These are phyloP conservation scores for Melinopterus prodromus DNA, from an alignment of 2,888 invertebrate species.

Conservation along the genomic window DNA sequence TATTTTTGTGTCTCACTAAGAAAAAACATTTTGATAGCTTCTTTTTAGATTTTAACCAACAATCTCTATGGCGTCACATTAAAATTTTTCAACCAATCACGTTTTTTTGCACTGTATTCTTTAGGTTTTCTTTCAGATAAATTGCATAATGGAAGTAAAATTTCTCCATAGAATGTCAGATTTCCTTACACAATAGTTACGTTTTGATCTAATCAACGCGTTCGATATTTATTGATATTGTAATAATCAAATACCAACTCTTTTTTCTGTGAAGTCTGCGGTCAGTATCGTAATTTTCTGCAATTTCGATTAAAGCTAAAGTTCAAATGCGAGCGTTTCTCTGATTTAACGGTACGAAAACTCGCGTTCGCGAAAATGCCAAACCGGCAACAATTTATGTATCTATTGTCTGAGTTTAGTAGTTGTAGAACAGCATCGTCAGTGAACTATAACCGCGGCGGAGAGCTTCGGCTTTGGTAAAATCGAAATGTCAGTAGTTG, in stretches of 20 bases:
- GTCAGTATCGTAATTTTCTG: slow-evolving; percentile 34
- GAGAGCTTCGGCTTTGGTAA: slow-evolving; percentile 38
- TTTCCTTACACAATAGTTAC: slow-evolving; percentile 9
- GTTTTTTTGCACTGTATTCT: too few species aligned
- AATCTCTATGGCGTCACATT: too few species aligned
- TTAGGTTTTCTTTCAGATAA: background rate
- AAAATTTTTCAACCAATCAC: too few species aligned
- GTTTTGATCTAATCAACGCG: slow-evolving; percentile 1
- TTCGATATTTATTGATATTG: slow-evolving; percentile 14
- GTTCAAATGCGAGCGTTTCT: slow-evolving; percentile 32
- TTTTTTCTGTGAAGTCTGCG: slow-evolving; percentile 18
- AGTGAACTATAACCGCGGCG: slow-evolving; percentile 48
- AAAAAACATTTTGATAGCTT: too few species aligned
- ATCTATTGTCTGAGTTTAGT: slow-evolving; percentile 42
- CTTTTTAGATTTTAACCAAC: too few species aligned
- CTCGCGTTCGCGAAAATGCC: slow-evolving; percentile 28
- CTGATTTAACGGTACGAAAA: slow-evolving; percentile 31
- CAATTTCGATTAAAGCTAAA: slow-evolving; percentile 31
- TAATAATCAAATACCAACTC: slow-evolving; percentile 15
- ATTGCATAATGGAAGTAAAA: background rate
- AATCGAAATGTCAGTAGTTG: slow-evolving; percentile 44
- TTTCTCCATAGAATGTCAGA: slow-evolving; percentile 8
- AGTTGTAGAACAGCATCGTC: slow-evolving; percentile 40
- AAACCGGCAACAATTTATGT: slow-evolving; percentile 43
- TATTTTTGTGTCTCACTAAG: too few species aligned